Conservation (phyloP, 2,888 invertebrate genomes). For the Dascillus cervinus region DNA sequence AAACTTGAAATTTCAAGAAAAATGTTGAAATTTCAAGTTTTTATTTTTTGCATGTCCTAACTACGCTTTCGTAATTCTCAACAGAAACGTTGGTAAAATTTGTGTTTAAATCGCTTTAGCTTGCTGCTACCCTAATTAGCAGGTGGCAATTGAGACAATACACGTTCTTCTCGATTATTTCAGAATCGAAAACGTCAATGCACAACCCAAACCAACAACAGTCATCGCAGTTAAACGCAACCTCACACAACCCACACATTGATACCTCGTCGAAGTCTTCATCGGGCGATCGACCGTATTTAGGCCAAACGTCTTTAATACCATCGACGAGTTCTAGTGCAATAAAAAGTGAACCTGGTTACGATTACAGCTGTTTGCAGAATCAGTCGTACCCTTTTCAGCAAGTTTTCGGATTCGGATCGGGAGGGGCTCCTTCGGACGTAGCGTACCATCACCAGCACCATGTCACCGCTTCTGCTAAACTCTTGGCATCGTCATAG, state of each 20-base stretch:
- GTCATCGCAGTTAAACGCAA: conserved; percentile 11
- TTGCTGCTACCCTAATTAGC: no score
- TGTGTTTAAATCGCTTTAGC: no score
- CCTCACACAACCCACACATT: conserved; percentile 15
- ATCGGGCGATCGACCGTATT: conserved; percentile 41
- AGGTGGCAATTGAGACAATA: no score
- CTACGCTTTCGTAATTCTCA: no score
- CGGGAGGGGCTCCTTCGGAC: conserved; percentile 41
- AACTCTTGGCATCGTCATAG: conserved; percentile 77
- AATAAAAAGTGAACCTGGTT: conserved; percentile 42
- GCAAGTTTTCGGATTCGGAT: conserved; percentile 50
- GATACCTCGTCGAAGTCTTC: conserved; percentile 10
- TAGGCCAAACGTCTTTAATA: conserved; percentile 52
- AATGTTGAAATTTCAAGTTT: no score
- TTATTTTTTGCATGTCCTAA: no score
- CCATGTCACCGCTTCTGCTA: conserved; percentile 76
- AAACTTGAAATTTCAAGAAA: no score
- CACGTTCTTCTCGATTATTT: conserved; percentile 17
- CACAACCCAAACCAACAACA: conserved; percentile 23
- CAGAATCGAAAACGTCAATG: conserved; percentile 34
- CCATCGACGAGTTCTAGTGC: conserved; percentile 39
- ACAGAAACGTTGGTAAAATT: no score
- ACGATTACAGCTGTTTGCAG: conserved; percentile 41
- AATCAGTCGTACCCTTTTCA: conserved; percentile 45
- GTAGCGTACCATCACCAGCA: conserved; percentile 77